Evolutionary conservation across 1,140 invertebrate genomes (phyloP), one percentile per base, ranked within the genome.

Genomic region (Drosophila subpulchrella): DNA sequence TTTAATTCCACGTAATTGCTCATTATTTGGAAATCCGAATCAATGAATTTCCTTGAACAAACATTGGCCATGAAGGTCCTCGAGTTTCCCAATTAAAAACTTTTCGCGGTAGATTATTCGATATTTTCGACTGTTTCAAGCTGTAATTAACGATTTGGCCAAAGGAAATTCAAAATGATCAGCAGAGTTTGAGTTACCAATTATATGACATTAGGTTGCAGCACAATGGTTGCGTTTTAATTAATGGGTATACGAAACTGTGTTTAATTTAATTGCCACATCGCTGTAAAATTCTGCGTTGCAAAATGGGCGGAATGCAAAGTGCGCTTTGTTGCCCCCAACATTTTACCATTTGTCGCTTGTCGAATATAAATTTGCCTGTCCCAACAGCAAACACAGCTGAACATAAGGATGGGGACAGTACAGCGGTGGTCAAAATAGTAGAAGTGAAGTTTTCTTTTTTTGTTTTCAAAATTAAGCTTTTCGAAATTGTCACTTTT

Each of bases 341-440:
- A 58, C 65, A 71, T 50, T 71, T 41, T 13, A 20, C 66, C 36
- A 71, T 71, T 71, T 71, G 65, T 71, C 65, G 66, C 68, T 36
- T 56, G 51, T 71, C 65, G 67, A 71, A 71, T 71, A 70, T 70
- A 70, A 71, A 71, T 57, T 58, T 59, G 32, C 34, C n/a, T 30
- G n/a, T 42, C 11, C 41, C 44, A 27, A 10, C 12, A 44, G 41
- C 15, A 65, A 7, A 32, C 12, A 39, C 38, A 55, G 7, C 7
- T 17, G 12, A 15, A 10, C 34, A 27, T 15, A 11, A 12, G 54
- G 7, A 24, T 24, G 24, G 8, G 3, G n/a, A 11, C 12, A 3
- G 17, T 0, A 24, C 55, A 34, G 17, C 42, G 56, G 4, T 32
- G 55, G 38, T 1, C 30, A 42, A 15, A 7, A 13, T 4, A 17